Conservation (phyloP, 2,888 invertebrate species). For the Hedya salicella region DNA sequence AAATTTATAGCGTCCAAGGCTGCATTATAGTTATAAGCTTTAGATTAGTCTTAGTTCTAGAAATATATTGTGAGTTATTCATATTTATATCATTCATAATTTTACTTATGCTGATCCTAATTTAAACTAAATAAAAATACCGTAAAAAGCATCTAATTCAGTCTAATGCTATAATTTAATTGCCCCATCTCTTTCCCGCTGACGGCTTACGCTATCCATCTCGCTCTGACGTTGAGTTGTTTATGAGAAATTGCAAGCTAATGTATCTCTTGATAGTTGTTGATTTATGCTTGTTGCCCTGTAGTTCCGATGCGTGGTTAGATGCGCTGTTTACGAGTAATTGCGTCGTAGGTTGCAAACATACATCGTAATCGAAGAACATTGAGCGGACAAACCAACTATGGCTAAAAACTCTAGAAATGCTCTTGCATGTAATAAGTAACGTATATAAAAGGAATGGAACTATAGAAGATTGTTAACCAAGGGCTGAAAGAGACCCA, state of each 20-base stretch:
- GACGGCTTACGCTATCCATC: background rate
- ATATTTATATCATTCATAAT: too few species aligned
- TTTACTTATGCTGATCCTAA: constrained; percentile 4
- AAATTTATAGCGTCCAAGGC: too few species aligned
- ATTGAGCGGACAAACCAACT: too few species aligned
- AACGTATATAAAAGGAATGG: too few species aligned
- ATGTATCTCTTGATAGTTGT: constrained; percentile 40
- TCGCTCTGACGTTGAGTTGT: constrained; percentile 35
- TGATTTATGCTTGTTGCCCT: constrained; percentile 33
- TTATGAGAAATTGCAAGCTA: constrained; percentile 31
- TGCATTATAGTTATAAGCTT: too few species aligned
- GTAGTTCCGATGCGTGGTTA: constrained; percentile 27
- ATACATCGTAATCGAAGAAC: too few species aligned
- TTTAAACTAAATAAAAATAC: constrained; percentile 13
- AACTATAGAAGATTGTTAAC: too few species aligned
- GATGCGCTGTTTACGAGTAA: constrained; percentile 4
- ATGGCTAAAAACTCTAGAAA: too few species aligned
- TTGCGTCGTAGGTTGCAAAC: background rate
- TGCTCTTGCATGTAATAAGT: too few species aligned
- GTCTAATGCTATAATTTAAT: constrained; percentile 13
- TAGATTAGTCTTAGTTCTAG: too few species aligned
- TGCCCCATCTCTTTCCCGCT: constrained; percentile 9
- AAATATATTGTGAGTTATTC: too few species aligned
- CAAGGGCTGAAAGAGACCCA: too few species aligned
- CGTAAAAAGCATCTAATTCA: constrained; percentile 16